Percentiles rank a stretch among this genome's conserved stretches.
Evolutionary conservation across 2,888 invertebrate genomes (phyloP).

Genomic region (Sinotaia quadrata): DNA sequence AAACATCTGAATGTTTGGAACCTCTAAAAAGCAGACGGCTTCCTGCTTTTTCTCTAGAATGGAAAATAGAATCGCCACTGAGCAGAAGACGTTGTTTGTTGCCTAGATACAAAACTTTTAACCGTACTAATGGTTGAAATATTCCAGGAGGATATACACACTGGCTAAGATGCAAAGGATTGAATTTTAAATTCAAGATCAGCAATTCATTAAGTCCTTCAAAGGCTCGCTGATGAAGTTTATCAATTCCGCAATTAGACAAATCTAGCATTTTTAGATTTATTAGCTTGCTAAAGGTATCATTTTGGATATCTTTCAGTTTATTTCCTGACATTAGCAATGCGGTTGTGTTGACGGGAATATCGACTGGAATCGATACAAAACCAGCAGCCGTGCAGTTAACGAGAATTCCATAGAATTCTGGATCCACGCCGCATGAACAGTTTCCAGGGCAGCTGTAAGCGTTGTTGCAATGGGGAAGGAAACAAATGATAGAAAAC

Average conservation of each 20-base stretch:
- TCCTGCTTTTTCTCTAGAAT: no score
- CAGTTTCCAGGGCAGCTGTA: no score
- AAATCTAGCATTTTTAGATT: not conserved
- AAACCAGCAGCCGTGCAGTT: not conserved
- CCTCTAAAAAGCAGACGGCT: no score
- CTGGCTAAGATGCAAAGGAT: not conserved
- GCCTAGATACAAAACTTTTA: not conserved
- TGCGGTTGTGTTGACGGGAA: not conserved
- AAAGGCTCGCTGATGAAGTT: conserved; percentile 7
- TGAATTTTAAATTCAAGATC: not conserved
- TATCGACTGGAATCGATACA: not conserved
- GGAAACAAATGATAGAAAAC: no score
- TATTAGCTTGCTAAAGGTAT: not conserved
- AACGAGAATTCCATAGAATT: no score
- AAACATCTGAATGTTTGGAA: no score
- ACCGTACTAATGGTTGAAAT: conserved; percentile 2
- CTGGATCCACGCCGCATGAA: no score
- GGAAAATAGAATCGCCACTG: no score
- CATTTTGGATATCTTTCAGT: not conserved
- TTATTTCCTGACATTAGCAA: not conserved
- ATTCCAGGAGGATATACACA: conserved; percentile 7
- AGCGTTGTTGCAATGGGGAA: no score
- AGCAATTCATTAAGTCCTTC: not conserved
- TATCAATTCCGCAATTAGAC: not conserved
- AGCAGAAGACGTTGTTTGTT: no score